Percentiles rank a stretch among this genome's conserved stretches.
phyloP scores from a whole-genome alignment of 1,140 invertebrate genomes.

The Octopus bimaculoides region DNA sequence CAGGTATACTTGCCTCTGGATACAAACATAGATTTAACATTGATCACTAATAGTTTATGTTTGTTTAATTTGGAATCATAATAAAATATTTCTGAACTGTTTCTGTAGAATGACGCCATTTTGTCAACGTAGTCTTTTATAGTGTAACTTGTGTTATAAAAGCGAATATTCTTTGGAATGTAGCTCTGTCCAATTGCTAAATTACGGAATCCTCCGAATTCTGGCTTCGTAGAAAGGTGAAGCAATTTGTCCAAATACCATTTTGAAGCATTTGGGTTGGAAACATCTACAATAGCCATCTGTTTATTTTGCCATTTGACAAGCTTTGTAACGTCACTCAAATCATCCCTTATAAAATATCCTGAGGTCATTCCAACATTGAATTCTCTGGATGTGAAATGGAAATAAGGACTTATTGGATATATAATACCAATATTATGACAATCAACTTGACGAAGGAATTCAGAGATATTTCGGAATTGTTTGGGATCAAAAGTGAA shows the following conservation, averaged over 20 bases:
- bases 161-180: neutral
- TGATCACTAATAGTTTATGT: conserved; percentile 24
- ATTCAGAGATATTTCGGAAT: conserved; percentile 71
- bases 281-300: conserved; percentile 53
- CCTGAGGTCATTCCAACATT: conserved; percentile 30
- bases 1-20: conserved; percentile 18
- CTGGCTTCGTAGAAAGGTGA: conserved; percentile 50
- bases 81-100: neutral
- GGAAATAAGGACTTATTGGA: conserved; percentile 90
- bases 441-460: conserved; percentile 62
- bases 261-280: conserved; percentile 49
- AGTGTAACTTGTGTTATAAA: conserved; percentile 4
- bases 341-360: conserved; percentile 48
- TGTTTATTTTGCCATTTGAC: conserved; percentile 73
- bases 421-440: conserved; percentile 73
- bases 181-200: neutral
- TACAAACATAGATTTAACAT: conserved; percentile 22
- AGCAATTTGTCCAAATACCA: conserved; percentile 73
- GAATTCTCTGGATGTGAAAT: conserved; percentile 69
- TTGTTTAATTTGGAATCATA: neutral
- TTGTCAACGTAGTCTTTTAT: neutral
- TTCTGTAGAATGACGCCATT: neutral
- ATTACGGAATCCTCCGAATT: neutral
- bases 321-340: conserved; percentile 60
- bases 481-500: conserved; percentile 69